phyloP scores from a whole-genome alignment of 2,797 vertebrate genomes.

The Chrosomus eos region DNA sequence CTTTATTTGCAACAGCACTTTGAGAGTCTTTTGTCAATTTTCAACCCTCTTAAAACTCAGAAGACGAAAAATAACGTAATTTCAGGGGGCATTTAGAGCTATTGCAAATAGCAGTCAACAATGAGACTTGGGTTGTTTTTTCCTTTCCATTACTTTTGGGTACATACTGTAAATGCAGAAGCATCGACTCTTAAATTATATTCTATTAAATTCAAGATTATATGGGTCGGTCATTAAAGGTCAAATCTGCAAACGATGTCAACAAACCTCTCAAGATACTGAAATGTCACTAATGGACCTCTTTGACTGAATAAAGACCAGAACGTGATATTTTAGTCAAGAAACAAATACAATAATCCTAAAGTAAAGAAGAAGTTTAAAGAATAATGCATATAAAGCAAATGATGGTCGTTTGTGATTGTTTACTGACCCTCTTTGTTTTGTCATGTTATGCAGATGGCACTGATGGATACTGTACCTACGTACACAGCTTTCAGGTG shows the following conservation, averaged over 20 bases:
- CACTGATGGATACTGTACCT: slow-evolving; percentile 16
- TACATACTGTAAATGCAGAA: slow-evolving; percentile 11
- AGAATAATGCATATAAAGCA: background rate
- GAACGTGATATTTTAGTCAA: background rate
- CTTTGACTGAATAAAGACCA: background rate
- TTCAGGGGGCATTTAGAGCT: background rate
- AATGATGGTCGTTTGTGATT: background rate
- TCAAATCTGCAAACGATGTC: slow-evolving; percentile 15
- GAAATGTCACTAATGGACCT: slow-evolving; percentile 38
- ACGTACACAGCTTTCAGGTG: background rate
- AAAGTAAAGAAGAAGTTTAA: slow-evolving; percentile 23
- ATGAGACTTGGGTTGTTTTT: slow-evolving; percentile 10
- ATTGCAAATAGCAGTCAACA: slow-evolving; percentile 38
- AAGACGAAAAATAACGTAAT: background rate
- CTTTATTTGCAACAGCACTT: background rate
- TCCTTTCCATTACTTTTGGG: slow-evolving; percentile 33
- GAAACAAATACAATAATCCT: background rate
- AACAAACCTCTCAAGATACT: slow-evolving; percentile 50
- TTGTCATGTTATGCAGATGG: background rate
- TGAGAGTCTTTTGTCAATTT: slow-evolving; percentile 13
- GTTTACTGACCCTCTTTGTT: background rate
- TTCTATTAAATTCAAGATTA: background rate
- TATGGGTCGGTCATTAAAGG: background rate
- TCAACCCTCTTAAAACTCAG: slow-evolving; percentile 7
- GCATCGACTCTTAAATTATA: slow-evolving; percentile 11